Evolutionary conservation across 2,113 vertebrate species (phyloP).

Genomic region (Sciurus niger): DNA sequence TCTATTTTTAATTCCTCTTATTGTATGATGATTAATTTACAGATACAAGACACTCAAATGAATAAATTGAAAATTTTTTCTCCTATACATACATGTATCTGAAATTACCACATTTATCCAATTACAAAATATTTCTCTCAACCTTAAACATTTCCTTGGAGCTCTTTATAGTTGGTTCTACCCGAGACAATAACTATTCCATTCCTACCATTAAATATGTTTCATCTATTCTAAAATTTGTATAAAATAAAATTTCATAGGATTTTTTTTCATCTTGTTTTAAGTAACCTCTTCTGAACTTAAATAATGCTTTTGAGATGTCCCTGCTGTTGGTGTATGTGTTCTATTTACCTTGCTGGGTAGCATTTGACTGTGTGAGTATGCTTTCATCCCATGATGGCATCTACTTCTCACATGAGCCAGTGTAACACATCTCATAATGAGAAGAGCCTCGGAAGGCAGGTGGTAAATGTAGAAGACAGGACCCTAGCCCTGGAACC

Average conservation of each 20-base stretch:
- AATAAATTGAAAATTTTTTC: not conserved
- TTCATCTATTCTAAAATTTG: not conserved
- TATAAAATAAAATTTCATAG: not conserved
- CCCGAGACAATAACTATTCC: not conserved
- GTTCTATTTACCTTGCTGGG: not conserved
- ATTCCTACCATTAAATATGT: not conserved
- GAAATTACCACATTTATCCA: not conserved
- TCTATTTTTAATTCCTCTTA: not conserved
- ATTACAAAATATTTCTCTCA: not conserved
- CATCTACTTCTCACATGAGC: not conserved
- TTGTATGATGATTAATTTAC: not conserved
- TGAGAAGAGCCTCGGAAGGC: not conserved
- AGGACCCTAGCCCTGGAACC: not conserved
- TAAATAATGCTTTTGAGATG: not conserved
- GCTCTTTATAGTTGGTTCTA: not conserved
- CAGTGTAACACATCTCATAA: not conserved
- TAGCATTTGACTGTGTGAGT: not conserved
- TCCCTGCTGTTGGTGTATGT: not conserved
- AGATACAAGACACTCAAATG: not conserved
- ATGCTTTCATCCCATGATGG: not conserved
- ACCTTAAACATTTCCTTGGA: not conserved
- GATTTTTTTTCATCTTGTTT: not conserved
- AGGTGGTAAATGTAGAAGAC: not conserved
- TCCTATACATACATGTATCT: not conserved
- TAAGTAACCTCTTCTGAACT: not conserved